Percentiles rank a stretch among this genome's conserved stretches.
These are phyloP conservation scores for Benitochromis conjunctus DNA, from an alignment of 2,113 vertebrate genomes.

Conservation along the genomic window DNA sequence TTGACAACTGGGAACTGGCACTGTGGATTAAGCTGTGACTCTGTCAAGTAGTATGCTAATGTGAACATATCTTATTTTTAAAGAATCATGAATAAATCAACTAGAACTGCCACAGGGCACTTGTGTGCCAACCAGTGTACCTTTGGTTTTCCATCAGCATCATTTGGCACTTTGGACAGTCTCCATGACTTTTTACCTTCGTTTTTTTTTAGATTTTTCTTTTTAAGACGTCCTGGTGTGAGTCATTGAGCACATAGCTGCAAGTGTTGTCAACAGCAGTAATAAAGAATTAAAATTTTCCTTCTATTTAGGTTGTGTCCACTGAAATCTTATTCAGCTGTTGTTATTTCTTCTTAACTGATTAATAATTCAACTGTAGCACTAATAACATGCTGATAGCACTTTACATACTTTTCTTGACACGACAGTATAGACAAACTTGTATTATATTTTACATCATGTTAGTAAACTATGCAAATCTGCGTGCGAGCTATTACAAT, in stretches of 20 bases:
- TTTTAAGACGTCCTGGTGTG: neutral
- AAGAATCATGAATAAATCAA: neutral
- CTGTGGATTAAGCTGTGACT: neutral
- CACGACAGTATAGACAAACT: neutral
- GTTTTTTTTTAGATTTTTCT: neutral
- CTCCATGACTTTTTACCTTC: rapidly evolving
- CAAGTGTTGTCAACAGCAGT: neutral
- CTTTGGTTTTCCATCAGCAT: neutral
- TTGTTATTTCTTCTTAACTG: neutral
- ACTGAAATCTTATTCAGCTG: neutral
- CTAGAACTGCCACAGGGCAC: neutral
- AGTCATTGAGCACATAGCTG: neutral
- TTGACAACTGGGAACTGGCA: neutral
- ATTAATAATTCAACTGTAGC: neutral
- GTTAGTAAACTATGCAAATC: neutral
- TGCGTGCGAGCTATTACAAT: neutral
- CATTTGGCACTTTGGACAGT: neutral
- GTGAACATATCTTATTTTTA: neutral
- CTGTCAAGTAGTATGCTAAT: neutral
- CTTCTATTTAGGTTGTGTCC: neutral
- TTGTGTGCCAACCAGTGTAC: neutral
- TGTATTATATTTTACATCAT: neutral
- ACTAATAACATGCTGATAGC: neutral
- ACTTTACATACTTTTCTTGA: neutral
- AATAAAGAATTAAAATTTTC: neutral